A percentile compares a stretch with the other conserved stretches of the same genome.
Conservation (phyloP, 2,888 invertebrate species). For the Zootermopsis nevadensis region DNA sequence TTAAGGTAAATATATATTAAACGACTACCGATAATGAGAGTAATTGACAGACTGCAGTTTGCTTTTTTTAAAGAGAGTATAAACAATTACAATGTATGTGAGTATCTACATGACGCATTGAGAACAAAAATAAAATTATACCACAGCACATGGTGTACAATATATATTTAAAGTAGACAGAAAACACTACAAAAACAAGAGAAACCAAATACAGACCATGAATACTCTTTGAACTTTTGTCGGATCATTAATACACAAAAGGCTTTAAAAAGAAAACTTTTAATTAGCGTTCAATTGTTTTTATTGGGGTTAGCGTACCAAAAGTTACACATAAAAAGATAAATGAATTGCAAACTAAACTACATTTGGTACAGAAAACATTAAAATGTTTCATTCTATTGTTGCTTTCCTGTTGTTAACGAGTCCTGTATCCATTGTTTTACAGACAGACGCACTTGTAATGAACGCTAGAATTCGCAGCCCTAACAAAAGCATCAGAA, state of each 20-base stretch:
- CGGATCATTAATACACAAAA: background rate
- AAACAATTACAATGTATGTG: too few relatives aligned
- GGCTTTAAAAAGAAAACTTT: background rate
- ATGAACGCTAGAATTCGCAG: background rate
- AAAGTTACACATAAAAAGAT: background rate
- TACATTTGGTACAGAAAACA: background rate
- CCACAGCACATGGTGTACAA: background rate
- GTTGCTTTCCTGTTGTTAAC: too few relatives aligned
- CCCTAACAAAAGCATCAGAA: too few relatives aligned
- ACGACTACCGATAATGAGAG: too few relatives aligned
- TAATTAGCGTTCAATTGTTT: background rate
- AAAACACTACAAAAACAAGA: background rate
- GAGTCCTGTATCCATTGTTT: background rate
- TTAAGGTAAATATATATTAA: too few relatives aligned
- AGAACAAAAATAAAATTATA: background rate
- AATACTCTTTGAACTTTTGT: background rate
- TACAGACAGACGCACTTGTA: background rate
- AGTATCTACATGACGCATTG: too few relatives aligned
- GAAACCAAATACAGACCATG: background rate
- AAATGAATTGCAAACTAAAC: background rate
- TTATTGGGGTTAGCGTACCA: background rate
- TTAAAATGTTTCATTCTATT: background rate
- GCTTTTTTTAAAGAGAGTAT: too few relatives aligned
- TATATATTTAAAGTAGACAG: background rate
- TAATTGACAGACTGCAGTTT: too few relatives aligned